Evolutionary conservation across 2,888 invertebrate genomes (phyloP).

Genomic region (Scrobipalpa costella): DNA sequence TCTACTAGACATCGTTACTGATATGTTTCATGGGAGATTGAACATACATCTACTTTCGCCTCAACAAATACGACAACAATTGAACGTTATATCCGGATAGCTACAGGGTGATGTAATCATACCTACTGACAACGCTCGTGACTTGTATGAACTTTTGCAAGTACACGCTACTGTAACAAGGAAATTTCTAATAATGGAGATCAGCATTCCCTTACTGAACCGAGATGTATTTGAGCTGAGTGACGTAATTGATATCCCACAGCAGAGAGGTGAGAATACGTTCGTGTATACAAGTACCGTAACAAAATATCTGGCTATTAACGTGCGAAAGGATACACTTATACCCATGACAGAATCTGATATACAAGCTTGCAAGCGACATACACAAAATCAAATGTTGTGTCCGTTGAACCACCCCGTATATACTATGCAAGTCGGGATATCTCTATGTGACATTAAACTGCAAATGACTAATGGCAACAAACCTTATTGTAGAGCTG

Average conservation of each 20-base stretch:
- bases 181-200: not conserved
- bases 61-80: too few species aligned
- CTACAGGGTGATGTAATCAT: not conserved
- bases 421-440: conserved; percentile 7
- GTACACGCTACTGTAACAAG: not conserved
- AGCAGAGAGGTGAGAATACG: not conserved
- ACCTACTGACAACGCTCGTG: not conserved
- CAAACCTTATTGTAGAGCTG: not conserved
- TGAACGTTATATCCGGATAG: not conserved
- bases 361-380: not conserved
- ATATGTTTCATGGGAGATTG: too few species aligned
- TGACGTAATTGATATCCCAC: not conserved
- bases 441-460: not conserved
- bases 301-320: not conserved
- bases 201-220: not conserved
- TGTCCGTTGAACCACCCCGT: not conserved
- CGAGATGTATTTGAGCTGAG: not conserved
- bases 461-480: not conserved
- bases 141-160: not conserved
- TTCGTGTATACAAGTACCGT: not conserved
- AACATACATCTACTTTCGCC: too few species aligned
- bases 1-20: too few species aligned
- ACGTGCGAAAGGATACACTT: not conserved
- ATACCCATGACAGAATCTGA: conserved; percentile 1
- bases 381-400: not conserved